Evolutionary conservation across 2,797 vertebrate genomes (phyloP).

Genomic region (Sebastes nivosus): DNA sequence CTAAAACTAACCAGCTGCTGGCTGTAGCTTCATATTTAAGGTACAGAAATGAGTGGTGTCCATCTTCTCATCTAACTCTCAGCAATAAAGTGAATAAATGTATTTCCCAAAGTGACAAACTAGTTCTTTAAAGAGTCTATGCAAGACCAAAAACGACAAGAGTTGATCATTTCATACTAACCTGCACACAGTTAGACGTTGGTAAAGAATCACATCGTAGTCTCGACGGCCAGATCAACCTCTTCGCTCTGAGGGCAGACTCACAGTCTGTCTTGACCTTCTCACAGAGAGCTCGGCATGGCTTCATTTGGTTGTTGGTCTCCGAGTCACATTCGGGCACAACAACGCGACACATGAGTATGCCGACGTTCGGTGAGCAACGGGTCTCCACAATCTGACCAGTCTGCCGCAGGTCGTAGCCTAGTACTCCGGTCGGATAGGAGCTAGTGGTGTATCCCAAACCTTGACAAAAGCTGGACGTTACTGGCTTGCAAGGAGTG

Average conservation of each 20-base stretch:
- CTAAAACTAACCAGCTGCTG: not conserved
- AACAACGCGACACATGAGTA: conserved; percentile 62
- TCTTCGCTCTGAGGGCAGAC: conserved; percentile 21
- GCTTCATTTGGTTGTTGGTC: conserved; percentile 37
- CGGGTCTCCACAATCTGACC: conserved; percentile 63
- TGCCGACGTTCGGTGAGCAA: conserved; percentile 53
- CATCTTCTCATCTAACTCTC: too few species aligned
- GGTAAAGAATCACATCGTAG: conserved; percentile 61
- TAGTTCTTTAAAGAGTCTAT: not conserved
- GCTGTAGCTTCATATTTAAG: too few species aligned
- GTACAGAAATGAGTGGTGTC: not conserved
- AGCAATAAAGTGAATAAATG: too few species aligned
- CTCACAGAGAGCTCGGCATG: conserved; percentile 66
- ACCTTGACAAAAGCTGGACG: conserved; percentile 57
- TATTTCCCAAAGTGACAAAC: not conserved
- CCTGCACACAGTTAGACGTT: conserved; percentile 56
- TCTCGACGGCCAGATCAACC: conserved; percentile 50
- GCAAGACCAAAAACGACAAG: not conserved
- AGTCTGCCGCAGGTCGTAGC: conserved; percentile 50
- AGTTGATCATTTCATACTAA: not conserved
- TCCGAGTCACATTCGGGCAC: conserved; percentile 66
- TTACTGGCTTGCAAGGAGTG: conserved; percentile 52
- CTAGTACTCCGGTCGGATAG: conserved; percentile 30
- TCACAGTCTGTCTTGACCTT: conserved; percentile 72
- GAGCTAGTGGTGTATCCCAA: conserved; percentile 62